A percentile compares a stretch with the other conserved stretches of the same genome.
Evolutionary conservation across 2,113 vertebrate species (phyloP).

Genomic region (Bolborhynchus lineola): DNA sequence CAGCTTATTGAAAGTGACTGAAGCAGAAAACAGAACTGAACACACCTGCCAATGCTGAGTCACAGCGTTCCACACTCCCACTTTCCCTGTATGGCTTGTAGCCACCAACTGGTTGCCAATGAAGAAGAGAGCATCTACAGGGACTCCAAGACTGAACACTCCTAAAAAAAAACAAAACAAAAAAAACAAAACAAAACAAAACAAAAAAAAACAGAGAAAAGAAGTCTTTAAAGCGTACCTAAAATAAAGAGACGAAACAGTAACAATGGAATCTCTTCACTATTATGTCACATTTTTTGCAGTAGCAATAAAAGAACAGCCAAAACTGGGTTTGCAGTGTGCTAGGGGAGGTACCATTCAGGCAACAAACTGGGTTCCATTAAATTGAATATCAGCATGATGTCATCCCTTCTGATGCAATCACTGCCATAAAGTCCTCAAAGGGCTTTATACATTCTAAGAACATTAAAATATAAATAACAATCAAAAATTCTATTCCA

Average conservation of each 20-base stretch:
- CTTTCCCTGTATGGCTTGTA: slow-evolving; percentile 96
- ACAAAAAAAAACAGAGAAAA: background rate
- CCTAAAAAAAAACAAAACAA: slow-evolving; percentile 72
- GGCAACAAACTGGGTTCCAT: background rate
- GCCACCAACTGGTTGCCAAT: slow-evolving; percentile 97
- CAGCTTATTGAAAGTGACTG: background rate
- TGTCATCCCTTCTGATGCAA: background rate
- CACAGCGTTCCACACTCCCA: slow-evolving; percentile 98
- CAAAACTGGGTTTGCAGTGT: background rate
- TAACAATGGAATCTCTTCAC: background rate
- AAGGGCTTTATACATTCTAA: background rate
- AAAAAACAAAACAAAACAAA: background rate
- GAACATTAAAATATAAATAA: background rate
- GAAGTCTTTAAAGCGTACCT: background rate
- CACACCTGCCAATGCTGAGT: slow-evolving; percentile 98
- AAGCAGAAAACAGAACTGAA: background rate
- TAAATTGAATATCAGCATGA: background rate
- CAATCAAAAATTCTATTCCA: background rate
- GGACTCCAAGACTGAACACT: slow-evolving; percentile 93
- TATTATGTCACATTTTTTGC: background rate
- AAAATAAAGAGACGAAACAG: background rate
- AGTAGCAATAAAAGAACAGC: background rate
- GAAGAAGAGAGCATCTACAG: slow-evolving; percentile 97
- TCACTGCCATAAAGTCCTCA: background rate
- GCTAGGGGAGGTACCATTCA: background rate